Base-by-base conservation (phyloP, 2,113 vertebrate genomes). In the Nycticorax nycticorax region DNA sequence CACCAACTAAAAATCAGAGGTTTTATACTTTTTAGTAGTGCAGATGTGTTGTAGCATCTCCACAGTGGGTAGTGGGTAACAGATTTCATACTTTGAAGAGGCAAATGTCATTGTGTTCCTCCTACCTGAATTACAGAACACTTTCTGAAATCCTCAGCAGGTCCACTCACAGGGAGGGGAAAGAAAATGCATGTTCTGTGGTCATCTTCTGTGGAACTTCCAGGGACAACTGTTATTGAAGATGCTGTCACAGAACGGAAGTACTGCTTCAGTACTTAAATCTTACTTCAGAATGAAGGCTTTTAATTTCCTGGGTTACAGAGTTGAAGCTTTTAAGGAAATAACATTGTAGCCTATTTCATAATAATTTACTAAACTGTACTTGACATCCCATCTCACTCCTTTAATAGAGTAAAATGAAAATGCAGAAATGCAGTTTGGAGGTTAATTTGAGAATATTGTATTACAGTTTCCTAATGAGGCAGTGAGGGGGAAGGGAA, bases 301-400 rank as follows among this genome's bases (percentile, higher is more conserved):
- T 93, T 68, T 45, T 88, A 8, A 88, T 92, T 93, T 91, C 17
- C 37, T 2, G 1, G 9, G 14, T 45, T 93, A 41, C 9, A 50
- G n/a, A 75, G 72, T 59, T 88, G 83, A 64, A 35, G 57, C 48
- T 92, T 82, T 88, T 75, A 79, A 63, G 56, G 57, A 71, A 74
- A 30, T 62, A 62, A 45, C 19, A 56, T 62, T 2, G 1, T 79
- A 37, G 43, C 56, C 35, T 67, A 48, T 75, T 86, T 95, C 6
- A n/a, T 86, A 32, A 24, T 82, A 30, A 11, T 21, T 82, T 45
- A 72, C 60, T 90, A 56, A 90, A n/a, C 28, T 69, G 32, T 33
- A 21, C 30, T 91, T 91, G 41, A 16, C 21, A 45, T 90, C 28
- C 18, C 32, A 56, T 88, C 47, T 45, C 12, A 14, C 28, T 78